These are phyloP conservation scores for Bhutanitis thaidina DNA, from an alignment of 2,888 invertebrate genomes.

Conservation along the genomic window DNA sequence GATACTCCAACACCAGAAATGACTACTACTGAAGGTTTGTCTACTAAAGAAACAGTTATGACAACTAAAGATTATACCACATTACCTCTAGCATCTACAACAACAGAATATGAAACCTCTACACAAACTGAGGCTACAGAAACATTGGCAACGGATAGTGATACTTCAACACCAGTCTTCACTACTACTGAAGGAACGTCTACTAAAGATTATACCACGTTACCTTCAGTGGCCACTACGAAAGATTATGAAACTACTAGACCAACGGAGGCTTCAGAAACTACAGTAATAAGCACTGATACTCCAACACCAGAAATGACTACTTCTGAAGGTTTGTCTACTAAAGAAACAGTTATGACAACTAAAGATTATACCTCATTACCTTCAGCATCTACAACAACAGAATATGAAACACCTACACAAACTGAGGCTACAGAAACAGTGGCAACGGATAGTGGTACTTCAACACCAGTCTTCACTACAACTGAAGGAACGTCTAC, in stretches of 20 bases:
- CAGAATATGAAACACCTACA: too few species aligned
- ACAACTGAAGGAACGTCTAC: not conserved
- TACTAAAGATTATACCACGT: not conserved
- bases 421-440: not conserved
- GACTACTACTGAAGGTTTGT: too few species aligned
- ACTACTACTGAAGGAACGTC: not conserved
- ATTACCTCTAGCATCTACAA: not conserved
- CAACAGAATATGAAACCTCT: constrained; percentile 16
- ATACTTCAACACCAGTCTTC: too few species aligned
- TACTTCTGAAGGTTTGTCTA: too few species aligned
- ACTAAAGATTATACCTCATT: too few species aligned
- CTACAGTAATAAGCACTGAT: too few species aligned
- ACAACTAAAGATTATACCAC: not conserved
- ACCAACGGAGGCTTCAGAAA: not conserved
- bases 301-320: too few species aligned
- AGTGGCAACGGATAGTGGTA: constrained; percentile 17
- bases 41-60: not conserved
- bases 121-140: not conserved
- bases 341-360: too few species aligned
- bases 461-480: not conserved
- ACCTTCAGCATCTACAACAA: too few species aligned
- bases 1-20: too few species aligned
- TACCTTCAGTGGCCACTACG: not conserved
- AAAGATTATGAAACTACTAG: not conserved
- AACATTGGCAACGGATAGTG: not conserved